These are phyloP conservation scores for Phalanger gymnotis DNA, from an alignment of 2,797 vertebrate species.

Conservation along the genomic window DNA sequence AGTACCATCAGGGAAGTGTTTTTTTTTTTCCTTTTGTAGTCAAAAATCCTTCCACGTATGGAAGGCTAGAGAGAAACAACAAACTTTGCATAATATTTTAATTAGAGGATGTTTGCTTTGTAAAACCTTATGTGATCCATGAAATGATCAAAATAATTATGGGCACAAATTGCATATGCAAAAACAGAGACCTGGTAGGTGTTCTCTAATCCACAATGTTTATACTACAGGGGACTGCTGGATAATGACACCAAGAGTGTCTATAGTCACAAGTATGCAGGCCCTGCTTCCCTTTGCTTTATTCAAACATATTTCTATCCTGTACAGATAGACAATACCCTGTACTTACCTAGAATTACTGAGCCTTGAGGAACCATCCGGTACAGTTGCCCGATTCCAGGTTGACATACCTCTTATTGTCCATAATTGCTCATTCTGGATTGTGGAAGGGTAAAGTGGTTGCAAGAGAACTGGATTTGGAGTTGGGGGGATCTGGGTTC, in stretches of 20 bases:
- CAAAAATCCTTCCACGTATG: background rate
- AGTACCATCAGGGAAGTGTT: background rate
- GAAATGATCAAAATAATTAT: constrained; percentile 67
- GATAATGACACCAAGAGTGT: background rate
- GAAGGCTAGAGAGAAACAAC: constrained; percentile 18
- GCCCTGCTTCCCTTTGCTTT: constrained; percentile 8
- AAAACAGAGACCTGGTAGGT: background rate
- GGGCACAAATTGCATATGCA: constrained; percentile 49
- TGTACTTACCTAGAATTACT: background rate
- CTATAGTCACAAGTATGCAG: background rate
- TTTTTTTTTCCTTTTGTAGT: background rate
- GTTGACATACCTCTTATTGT: background rate
- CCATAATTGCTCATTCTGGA: background rate
- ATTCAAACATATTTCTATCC: constrained; percentile 55
- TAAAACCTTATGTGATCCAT: constrained; percentile 56
- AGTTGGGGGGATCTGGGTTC: background rate
- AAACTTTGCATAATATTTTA: constrained; percentile 63
- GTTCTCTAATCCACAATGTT: background rate
- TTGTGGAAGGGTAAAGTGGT: background rate
- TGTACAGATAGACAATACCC: constrained; percentile 22
- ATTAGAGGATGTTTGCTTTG: constrained; percentile 65
- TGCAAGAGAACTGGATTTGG: background rate
- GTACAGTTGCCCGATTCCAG: background rate
- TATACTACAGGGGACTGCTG: constrained; percentile 14
- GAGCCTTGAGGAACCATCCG: background rate